phyloP scores from a whole-genome alignment of 2,888 invertebrate genomes.

The Mylabris sibirica region DNA sequence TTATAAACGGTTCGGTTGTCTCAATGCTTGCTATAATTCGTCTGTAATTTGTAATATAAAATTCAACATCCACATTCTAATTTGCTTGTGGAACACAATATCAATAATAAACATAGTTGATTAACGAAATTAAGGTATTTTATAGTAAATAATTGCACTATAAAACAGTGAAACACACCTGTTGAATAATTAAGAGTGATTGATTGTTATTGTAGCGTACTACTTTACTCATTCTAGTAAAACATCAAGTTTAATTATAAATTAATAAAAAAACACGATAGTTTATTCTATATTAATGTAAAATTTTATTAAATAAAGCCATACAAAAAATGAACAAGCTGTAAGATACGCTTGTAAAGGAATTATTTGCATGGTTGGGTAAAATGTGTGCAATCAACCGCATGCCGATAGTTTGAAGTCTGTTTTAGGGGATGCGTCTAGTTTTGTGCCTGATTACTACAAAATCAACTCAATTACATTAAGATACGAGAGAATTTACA shows the following conservation, averaged over 20 bases:
- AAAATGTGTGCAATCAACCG: conserved; percentile 16
- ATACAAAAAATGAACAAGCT: not conserved
- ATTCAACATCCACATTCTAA: too few species aligned
- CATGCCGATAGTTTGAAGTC: conserved; percentile 1
- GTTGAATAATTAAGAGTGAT: not conserved
- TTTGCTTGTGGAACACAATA: not conserved
- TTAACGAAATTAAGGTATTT: not conserved
- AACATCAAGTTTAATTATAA: too few species aligned
- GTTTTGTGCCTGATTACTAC: not conserved
- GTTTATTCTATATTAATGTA: not conserved
- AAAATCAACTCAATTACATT: not conserved
- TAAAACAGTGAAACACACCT: not conserved
- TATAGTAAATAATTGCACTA: not conserved
- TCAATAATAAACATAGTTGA: not conserved
- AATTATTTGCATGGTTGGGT: conserved; percentile 15
- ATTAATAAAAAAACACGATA: not conserved
- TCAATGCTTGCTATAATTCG: too few species aligned
- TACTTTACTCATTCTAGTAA: not conserved
- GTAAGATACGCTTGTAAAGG: not conserved
- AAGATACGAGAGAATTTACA: not conserved
- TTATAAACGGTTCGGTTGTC: too few species aligned
- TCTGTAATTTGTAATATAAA: too few species aligned
- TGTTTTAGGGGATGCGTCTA: not conserved
- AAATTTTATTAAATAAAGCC: not conserved
- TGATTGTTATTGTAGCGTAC: not conserved